Evolutionary conservation across 2,113 vertebrate species (phyloP), one percentile per base, ranked within the genome.

Genomic region (Mus spicilegus): DNA sequence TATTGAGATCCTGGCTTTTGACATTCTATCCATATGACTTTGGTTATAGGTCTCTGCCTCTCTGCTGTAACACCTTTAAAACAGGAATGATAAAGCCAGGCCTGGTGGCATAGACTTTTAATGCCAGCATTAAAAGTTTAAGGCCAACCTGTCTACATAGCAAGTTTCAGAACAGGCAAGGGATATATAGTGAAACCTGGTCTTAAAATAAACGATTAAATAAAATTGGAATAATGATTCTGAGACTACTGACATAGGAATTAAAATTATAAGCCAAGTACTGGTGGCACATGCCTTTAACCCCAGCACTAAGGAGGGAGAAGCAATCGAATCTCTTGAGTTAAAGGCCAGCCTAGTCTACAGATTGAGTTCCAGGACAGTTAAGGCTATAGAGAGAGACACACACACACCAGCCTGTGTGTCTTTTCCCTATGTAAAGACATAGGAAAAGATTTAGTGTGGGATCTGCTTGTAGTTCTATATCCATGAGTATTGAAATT

Each of bases 371-470:
- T 63, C 56, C 3, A 63, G 56, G 22, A 61, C 56, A 42, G 24
- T 26, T 39, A 63, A 61, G 26, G 26, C n/a, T 85, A 65, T n/a
- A 17, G 26, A 61, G 78, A 56, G 78, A 82, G 33, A 58, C 17
- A 28, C 11, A 69, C 11, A 69, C 22, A 24, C 2, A 12, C 33
- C 9, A 20, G 10, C 22, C 19, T 58, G 26, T 77, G 5, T 49
- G 11, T 69, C 28, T 69, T 69, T 69, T 69, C 65, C 30, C 11
- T 33, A 69, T 72, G 33, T 17, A 49, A 92, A 82, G 86, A 91
- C 33, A n/a, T 78, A 51, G 78, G 75, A 69, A 96, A 96, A n/a
- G 54, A 89, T 96, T 94, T 94, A 90, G 28, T 26, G 22, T 92
- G 86, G 61, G 7, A 46, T 81, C 76, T 94, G 42, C 42, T 69